Evolutionary conservation across 2,888 invertebrate genomes (phyloP), one percentile per base, ranked within the genome.

Genomic region (Germaria angustata): DNA sequence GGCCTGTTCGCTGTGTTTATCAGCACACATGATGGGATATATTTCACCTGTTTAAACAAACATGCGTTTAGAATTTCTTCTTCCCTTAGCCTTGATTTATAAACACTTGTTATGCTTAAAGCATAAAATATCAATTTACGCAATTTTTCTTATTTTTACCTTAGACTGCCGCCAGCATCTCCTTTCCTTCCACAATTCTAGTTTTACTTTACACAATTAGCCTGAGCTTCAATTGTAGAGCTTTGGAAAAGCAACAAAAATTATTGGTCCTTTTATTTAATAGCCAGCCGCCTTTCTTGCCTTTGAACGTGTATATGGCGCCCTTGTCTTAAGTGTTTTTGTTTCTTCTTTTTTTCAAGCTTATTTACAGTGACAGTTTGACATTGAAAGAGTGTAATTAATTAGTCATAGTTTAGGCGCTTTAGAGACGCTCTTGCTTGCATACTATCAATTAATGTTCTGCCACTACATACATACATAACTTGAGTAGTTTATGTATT

Each of bases 311-410:
- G 41, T 13, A 63, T 68, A 63, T 79, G 81, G 81, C 81, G 81
- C 81, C 81, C 81, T 82, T 81, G 72, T 72, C 59, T 75, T 36
- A 41, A 22, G 32, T 36, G n/a, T 61, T 39, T 53, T 13, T 11
- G 36, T 46, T 44, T 15, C 28, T n/a, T 11, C 13, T 53, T 61
- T 68, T 34, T 55, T 41, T 8, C 28, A 41, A 22, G 59, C 49
- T 34, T 68, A 72, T 46, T 46, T 41, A 53, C 55, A 72, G 78
- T 82, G 86, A 86, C 86, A 86, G 86, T 84, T 86, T 88, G 87
- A 88, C 88, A 86, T 87, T 89, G 87, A 87, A 87, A 86, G 88
- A 88, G 85, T 85, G 85, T 86, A 86, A 88, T 87, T 88, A 88
- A 89, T 89, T 87, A 87, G 86, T 86, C 85, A 86, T 80, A 84